A percentile compares a stretch with the other conserved stretches of the same genome.
phyloP scores from a whole-genome alignment of 2,113 vertebrate species.

The Coturnix japonica region DNA sequence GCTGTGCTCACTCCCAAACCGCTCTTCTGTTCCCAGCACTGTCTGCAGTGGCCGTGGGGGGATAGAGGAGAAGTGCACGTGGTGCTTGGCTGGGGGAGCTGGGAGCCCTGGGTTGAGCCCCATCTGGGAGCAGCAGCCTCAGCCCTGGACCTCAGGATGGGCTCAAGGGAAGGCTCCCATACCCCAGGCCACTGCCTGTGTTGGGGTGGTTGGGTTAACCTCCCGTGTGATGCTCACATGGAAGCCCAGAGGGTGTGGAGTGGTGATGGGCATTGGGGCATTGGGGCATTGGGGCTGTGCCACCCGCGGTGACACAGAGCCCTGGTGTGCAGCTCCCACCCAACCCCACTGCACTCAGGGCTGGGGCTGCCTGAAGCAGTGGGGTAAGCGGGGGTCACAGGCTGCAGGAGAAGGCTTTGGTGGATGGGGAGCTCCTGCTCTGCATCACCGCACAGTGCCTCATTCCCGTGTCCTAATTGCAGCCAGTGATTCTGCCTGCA shows the following conservation, averaged over 20 bases:
- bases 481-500: background rate
- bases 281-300: background rate
- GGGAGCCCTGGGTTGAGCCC: accelerated
- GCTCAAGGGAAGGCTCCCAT: background rate
- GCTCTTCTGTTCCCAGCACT: accelerated
- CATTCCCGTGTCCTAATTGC: background rate
- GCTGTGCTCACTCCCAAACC: background rate
- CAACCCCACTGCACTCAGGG: accelerated
- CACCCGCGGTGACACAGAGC: background rate
- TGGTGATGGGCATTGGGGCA: no score
- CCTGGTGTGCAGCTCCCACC: background rate
- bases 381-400: accelerated
- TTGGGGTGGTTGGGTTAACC: background rate
- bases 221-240: accelerated
- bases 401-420: background rate
- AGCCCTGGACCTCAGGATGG: background rate
- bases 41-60: accelerated
- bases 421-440: background rate
- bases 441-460: accelerated
- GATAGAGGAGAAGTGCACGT: accelerated
- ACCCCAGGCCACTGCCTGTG: background rate
- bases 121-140: accelerated
- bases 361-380: background rate
- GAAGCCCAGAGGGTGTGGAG: background rate
- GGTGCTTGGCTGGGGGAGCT: background rate